Base-by-base conservation (phyloP, 1,140 invertebrate species). In the Copidosoma floridanum region DNA sequence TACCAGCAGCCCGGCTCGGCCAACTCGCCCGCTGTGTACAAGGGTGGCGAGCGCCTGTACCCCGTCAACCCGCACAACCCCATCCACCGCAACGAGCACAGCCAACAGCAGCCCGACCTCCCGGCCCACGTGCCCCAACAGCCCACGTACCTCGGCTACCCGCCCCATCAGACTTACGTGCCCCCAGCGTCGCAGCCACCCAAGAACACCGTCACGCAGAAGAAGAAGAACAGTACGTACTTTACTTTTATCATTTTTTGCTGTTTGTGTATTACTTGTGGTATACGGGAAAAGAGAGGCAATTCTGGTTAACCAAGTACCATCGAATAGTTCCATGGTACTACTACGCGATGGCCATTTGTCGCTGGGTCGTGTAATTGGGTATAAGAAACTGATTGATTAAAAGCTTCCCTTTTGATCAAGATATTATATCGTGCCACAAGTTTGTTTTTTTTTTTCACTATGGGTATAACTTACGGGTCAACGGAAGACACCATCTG, bases 151-250 rank as follows among this genome's bases (percentile, higher is more conserved):
- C 62, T 79, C 66, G 61, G 66, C 63, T 71, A 77, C 68, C 75
- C 75, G 50, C 68, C 70, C 58, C 69, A 72, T 43, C 70, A 74
- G 57, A 72, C 76, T 68, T 73, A 74, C 68, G 76, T 72, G 57
- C 76, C 76, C 53, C 76, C 78, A 65, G 68, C 71, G n/a, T 74
- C 76, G 50, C 70, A 63, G 62, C 69, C 78, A 62, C 71, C 78
- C 65, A 80, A 81, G 67, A 79, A 76, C 59, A 74, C 79, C 44
- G 76, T 76, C 58, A 74, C 71, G 51, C 76, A 78, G 67, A 80
- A 80, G 72, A 81, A 81, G 71, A 81, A 80, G 70, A 81, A 80
- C 70, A 81, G 79, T 81, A 71, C 64, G 79, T 80, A 72, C 65
- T 16, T 14, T 21, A 2, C 6, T 18, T 3, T 12, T 3, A 8